Base-by-base conservation (phyloP, 2,888 invertebrate genomes). In the Trissolcus brochymenae region DNA sequence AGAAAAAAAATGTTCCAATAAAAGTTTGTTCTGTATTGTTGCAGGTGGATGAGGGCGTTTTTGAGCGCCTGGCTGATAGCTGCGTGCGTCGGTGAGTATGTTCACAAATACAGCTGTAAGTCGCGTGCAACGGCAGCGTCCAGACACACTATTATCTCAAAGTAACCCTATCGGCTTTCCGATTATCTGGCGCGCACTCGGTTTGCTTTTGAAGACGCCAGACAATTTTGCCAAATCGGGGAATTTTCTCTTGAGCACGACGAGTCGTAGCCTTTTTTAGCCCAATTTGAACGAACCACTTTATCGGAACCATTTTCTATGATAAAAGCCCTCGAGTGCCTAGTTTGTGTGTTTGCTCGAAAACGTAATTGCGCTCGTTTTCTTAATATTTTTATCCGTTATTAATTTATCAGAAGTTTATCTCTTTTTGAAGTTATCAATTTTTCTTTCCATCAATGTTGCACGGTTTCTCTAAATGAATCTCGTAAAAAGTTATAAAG, bases 61-160 rank as follows among this genome's bases (percentile, higher is more conserved):
- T 76, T 85, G 72, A 82, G 79, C 57, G 81, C 84, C 79, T 85
- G 83, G 82, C 82, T 86, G 73, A 55, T 83, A 78, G 80, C 80
- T 76, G 82, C 83, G 64, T 81, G 81, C 75, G 82, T 81, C 17
- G 86, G 86, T 86, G 80, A 86, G 86, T 85, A 50, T 59, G 40
- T 46, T 73, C 14, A 41, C 41, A 59, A 70, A 76, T 71, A 57
- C 62, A 53, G 56, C 61, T 66, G 54, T 35, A 55, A 61, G 51
- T 61, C 41, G 61, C 51, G 74, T 64, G 61, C 64, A 62, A 53
- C 46, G 35, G 43, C 41, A 35, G 21, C 21, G 11, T 50, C 64
- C 59, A 64, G 64, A 64, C 68, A 50, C 68, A 55, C 68, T 65
- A 68, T 68, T 75, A 64, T 75, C 68, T 65, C 68, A 56, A 54